Conservation (phyloP, 2,113 vertebrate species). For the Ardeotis arabs region DNA sequence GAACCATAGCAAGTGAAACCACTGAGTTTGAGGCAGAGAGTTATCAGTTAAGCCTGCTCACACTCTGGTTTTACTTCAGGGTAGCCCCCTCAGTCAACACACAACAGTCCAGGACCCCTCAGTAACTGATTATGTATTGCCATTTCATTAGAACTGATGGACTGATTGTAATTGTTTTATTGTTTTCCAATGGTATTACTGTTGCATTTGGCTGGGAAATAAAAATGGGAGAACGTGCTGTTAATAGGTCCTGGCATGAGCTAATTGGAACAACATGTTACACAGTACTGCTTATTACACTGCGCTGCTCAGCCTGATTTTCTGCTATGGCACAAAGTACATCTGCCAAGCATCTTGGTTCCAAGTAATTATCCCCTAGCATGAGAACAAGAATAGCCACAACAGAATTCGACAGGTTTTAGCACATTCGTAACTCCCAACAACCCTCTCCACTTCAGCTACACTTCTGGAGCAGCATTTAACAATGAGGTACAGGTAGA, state of each 20-base stretch:
- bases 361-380: neutral
- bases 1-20: neutral
- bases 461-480: neutral
- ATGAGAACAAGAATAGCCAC: neutral
- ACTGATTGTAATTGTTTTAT: neutral
- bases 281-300: neutral
- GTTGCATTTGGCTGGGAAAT: conserved; percentile 5
- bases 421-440: neutral
- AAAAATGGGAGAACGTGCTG: conserved; percentile 7
- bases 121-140: neutral
- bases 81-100: neutral
- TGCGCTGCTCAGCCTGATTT: neutral
- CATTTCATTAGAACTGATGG: neutral
- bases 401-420: neutral
- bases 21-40: neutral
- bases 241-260: neutral
- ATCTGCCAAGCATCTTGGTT: neutral
- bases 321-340: conserved; percentile 14
- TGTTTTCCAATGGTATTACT: neutral
- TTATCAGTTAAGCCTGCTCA: neutral
- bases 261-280: neutral
- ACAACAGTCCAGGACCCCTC: neutral
- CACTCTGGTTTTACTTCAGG: neutral
- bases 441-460: neutral
- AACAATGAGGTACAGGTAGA: neutral